phyloP scores from a whole-genome alignment of 2,888 invertebrate genomes.

The Andrena trimmerana region DNA sequence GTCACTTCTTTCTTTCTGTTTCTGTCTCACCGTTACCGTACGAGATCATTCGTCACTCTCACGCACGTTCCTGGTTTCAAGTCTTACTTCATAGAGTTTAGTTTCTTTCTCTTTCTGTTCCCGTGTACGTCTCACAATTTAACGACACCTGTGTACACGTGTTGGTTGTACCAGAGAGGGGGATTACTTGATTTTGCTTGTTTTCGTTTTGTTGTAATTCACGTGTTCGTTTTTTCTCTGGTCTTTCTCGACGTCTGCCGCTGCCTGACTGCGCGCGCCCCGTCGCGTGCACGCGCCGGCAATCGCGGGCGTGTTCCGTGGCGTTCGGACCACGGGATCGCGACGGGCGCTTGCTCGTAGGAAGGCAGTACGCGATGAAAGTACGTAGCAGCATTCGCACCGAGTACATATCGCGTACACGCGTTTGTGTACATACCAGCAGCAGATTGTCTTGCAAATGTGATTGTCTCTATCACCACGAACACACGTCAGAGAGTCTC shows the following conservation, averaged over 20 bases:
- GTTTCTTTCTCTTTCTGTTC: slow-evolving; percentile 21
- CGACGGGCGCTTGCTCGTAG: neutral
- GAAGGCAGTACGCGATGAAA: neutral
- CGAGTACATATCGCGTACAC: neutral
- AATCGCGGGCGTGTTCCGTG: neutral
- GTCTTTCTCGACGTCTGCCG: slow-evolving; percentile 48
- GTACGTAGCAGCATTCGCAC: neutral
- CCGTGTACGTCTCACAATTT: slow-evolving; percentile 28
- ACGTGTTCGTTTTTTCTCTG: slow-evolving; percentile 63
- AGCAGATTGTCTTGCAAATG: slow-evolving; percentile 19
- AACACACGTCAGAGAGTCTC: slow-evolving; percentile 15
- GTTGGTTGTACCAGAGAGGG: slow-evolving; percentile 66
- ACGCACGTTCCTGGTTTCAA: slow-evolving; percentile 52
- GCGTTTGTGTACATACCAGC: neutral
- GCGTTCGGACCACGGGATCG: neutral
- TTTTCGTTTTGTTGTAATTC: slow-evolving; percentile 65
- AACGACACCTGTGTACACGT: slow-evolving; percentile 38
- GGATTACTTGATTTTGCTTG: slow-evolving; percentile 83
- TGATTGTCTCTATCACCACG: slow-evolving; percentile 24
- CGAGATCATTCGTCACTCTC: slow-evolving; percentile 36
- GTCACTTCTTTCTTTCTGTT: slow-evolving; percentile 53
- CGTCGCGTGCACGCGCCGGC: slow-evolving; percentile 35
- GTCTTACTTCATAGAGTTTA: slow-evolving; percentile 28
- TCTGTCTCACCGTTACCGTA: slow-evolving; percentile 30
- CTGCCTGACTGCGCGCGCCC: slow-evolving; percentile 30